phyloP scores from a whole-genome alignment of 2,797 vertebrate species.

The Gallinago solitaria region DNA sequence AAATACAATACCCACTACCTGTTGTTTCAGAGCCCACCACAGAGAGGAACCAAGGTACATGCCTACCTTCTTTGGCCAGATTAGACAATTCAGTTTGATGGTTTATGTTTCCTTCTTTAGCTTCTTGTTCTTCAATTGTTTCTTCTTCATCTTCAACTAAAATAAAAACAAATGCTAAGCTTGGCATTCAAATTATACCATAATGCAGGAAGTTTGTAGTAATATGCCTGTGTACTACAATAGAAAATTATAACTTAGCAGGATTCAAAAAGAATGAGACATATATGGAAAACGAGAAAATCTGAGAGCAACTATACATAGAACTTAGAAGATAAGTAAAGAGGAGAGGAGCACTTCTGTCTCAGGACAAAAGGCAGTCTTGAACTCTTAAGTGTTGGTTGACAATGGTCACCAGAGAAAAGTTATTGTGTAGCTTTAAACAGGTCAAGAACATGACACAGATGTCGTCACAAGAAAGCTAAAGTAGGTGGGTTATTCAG shows the following conservation, averaged over 20 bases:
- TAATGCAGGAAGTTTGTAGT: background rate
- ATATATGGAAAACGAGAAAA: background rate
- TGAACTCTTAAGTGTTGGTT: background rate
- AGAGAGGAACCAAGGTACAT: background rate
- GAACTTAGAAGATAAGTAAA: background rate
- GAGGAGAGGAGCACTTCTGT: background rate
- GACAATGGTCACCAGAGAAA: background rate
- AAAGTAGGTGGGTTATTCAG: background rate
- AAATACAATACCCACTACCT: background rate
- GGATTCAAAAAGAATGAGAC: background rate
- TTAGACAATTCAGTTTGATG: conserved; percentile 87
- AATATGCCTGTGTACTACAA: background rate
- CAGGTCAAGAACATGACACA: background rate
- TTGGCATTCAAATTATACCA: background rate
- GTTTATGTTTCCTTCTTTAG: conserved; percentile 83
- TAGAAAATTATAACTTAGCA: background rate
- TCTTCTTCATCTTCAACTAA: conserved; percentile 87
- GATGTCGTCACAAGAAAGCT: background rate
- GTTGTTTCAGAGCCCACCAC: background rate
- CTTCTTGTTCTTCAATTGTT: conserved; percentile 92
- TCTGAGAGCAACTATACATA: background rate
- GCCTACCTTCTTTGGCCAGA: conserved; percentile 87
- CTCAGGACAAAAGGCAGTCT: background rate
- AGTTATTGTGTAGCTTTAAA: background rate
- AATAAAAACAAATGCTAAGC: conserved; percentile 25